These are phyloP conservation scores for Lasioglossum malachurum DNA, from an alignment of 2,888 invertebrate species.

Conservation along the genomic window DNA sequence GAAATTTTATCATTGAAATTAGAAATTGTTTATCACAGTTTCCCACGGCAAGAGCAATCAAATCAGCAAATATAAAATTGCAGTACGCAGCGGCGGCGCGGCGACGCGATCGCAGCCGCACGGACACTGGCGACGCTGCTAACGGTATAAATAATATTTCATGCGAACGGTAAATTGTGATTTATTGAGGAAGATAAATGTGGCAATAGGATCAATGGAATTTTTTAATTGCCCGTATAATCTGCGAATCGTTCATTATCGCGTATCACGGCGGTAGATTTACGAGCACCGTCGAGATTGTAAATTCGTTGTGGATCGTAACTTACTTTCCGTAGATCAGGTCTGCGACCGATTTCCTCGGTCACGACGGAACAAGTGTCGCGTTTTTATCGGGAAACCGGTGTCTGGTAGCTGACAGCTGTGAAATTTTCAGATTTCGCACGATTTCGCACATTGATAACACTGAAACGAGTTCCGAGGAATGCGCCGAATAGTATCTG, in stretches of 20 bases:
- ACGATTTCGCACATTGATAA: not conserved
- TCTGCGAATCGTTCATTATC: conserved; percentile 54
- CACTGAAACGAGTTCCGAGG: not conserved
- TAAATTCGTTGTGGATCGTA: conserved; percentile 31
- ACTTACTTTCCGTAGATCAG: conserved; percentile 17
- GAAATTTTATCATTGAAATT: not conserved
- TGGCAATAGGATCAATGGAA: conserved; percentile 38
- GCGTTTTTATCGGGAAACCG: not conserved
- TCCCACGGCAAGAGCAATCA: not conserved
- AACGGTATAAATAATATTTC: conserved; percentile 51
- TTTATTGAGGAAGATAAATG: conserved; percentile 40
- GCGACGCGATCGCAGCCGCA: conserved; percentile 1
- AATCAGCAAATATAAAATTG: not conserved
- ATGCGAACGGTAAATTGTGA: conserved; percentile 51
- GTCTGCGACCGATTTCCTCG: conserved; percentile 23
- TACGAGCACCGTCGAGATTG: conserved; percentile 34
- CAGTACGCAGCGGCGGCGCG: not conserved
- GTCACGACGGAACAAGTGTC: conserved; percentile 1
- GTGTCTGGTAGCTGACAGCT: not conserved
- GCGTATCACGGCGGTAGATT: conserved; percentile 48
- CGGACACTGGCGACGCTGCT: conserved; percentile 4
- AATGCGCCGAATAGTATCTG: not conserved
- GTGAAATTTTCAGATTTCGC: not conserved
- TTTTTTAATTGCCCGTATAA: conserved; percentile 51
- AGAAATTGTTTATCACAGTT: not conserved